Conservation (phyloP, 2,113 vertebrate genomes). For the Australoheros scitulus region DNA sequence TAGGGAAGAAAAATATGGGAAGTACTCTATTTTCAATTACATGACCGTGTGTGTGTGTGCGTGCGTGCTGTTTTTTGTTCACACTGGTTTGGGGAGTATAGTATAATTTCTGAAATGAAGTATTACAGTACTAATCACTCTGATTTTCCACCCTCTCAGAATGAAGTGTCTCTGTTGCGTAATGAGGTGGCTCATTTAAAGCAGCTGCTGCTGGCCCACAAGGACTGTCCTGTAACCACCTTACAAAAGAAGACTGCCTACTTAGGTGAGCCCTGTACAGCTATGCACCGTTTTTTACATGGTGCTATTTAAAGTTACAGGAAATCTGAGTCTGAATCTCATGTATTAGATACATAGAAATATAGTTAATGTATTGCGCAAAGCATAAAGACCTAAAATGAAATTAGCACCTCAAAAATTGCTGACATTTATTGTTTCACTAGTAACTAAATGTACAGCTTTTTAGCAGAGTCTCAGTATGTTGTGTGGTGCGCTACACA, state of each 20-base stretch:
- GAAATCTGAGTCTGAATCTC: neutral
- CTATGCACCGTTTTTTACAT: neutral
- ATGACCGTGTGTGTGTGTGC: neutral
- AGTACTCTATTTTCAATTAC: neutral
- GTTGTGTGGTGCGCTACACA: accelerated
- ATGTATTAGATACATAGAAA: neutral
- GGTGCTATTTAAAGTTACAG: neutral
- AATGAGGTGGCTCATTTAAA: constrained; percentile 98
- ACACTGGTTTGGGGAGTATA: neutral
- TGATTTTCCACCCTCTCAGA: constrained; percentile 58
- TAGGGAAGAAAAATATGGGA: constrained; percentile 7
- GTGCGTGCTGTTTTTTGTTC: accelerated
- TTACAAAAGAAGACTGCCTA: constrained; percentile 93
- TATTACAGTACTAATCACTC: neutral
- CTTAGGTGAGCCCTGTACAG: constrained; percentile 69
- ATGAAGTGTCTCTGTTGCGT: constrained; percentile 92
- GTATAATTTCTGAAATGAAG: neutral
- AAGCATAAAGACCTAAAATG: neutral
- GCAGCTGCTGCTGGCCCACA: constrained; percentile 97
- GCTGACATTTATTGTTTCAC: neutral
- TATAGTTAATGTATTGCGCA: neutral
- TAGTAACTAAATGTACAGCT: neutral
- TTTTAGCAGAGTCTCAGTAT: neutral
- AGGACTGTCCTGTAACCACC: constrained; percentile 96
- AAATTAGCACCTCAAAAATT: neutral